These are phyloP conservation scores for Melanerpes formicivorus DNA, from an alignment of 2,113 vertebrate species.

Conservation along the genomic window DNA sequence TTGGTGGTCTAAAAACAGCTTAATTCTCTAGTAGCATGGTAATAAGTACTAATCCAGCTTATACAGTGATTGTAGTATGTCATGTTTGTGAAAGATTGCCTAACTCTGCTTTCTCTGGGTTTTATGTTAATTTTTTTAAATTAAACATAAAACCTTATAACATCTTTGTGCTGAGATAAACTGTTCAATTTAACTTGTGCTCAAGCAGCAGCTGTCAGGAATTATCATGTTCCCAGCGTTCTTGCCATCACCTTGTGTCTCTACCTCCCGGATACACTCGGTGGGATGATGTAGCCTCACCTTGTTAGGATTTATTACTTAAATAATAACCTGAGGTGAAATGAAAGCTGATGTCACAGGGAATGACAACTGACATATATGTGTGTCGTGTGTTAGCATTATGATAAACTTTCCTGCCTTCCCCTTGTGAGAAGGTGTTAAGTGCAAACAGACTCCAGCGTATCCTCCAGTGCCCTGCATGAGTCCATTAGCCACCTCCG, in stretches of 20 bases:
- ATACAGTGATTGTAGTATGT: conserved; percentile 82
- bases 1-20: conserved; percentile 85
- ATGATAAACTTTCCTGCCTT: conserved; percentile 60
- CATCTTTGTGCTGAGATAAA: conserved; percentile 84
- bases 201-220: conserved; percentile 83
- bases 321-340: conserved; percentile 76
- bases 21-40: conserved; percentile 81
- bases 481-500: conserved; percentile 47
- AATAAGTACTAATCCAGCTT: conserved; percentile 86
- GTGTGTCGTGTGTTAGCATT: conserved; percentile 57
- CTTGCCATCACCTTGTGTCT: conserved; percentile 78
- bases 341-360: conserved; percentile 61
- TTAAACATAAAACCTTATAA: conserved; percentile 83
- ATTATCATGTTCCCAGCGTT: conserved; percentile 75
- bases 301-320: conserved; percentile 81
- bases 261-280: conserved; percentile 72
- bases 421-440: conserved; percentile 59
- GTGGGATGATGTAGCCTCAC: conserved; percentile 73
- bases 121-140: conserved; percentile 86
- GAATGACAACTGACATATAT: conserved; percentile 74
- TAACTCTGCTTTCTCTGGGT: conserved; percentile 80
- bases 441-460: conserved; percentile 43
- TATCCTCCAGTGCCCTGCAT: conserved; percentile 61
- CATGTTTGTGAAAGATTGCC: conserved; percentile 83
- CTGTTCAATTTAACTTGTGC: conserved; percentile 81